Evolutionary conservation across 2,888 invertebrate genomes (phyloP).

Genomic region (Scrobipalpa costella): DNA sequence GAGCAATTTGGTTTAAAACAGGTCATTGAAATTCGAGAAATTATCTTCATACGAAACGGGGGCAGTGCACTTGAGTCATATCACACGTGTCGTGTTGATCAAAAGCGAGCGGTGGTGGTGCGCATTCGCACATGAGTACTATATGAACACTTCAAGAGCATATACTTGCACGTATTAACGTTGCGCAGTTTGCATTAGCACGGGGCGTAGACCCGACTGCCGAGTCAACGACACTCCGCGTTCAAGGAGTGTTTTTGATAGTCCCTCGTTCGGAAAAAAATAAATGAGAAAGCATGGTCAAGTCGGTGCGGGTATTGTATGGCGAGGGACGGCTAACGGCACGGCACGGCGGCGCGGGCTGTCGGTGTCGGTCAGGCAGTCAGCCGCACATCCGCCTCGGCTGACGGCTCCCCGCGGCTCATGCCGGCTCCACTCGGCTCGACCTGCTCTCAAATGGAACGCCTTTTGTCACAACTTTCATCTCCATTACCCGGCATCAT

Average conservation of each 20-base stretch:
- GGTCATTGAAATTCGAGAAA: conserved; percentile 40
- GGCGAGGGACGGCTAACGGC: conserved; percentile 43
- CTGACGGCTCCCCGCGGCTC: conserved; percentile 32
- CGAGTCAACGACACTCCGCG: conserved; percentile 37
- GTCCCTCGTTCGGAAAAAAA: conserved; percentile 2
- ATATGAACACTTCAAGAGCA: conserved; percentile 22
- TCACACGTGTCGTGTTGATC: conserved; percentile 50
- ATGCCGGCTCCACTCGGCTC: neutral
- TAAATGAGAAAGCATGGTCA: conserved; percentile 2
- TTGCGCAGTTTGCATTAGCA: conserved; percentile 34
- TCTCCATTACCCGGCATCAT: conserved; percentile 37
- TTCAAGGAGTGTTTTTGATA: conserved; percentile 26
- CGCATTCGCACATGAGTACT: conserved; percentile 17
- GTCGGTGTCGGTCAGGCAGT: conserved; percentile 50
- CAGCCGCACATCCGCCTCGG: conserved; percentile 53
- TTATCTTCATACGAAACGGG: conserved; percentile 44
- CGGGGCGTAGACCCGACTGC: conserved; percentile 36
- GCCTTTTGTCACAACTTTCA: conserved; percentile 46
- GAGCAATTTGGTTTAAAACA: conserved; percentile 31
- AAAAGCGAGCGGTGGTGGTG: conserved; percentile 39
- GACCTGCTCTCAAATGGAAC: conserved; percentile 34
- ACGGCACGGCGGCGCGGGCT: conserved; percentile 38
- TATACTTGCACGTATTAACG: conserved; percentile 8
- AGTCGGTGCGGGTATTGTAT: conserved; percentile 12
- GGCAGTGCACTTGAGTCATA: conserved; percentile 60